These are phyloP conservation scores for Grapholita molesta DNA, from an alignment of 1,140 invertebrate species.

Conservation along the genomic window DNA sequence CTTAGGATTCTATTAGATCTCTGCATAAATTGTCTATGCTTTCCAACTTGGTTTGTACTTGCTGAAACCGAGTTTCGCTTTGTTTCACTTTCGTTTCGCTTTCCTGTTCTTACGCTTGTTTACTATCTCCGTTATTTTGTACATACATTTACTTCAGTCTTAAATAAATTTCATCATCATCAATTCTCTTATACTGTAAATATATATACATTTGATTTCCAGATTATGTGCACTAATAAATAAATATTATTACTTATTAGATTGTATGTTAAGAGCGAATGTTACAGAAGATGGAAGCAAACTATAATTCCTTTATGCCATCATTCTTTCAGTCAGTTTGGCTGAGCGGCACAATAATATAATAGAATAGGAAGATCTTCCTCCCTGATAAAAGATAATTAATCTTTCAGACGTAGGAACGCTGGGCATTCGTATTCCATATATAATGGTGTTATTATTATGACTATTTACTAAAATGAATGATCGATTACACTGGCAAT, in stretches of 20 bases:
- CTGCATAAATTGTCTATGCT: neutral
- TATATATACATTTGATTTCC: neutral
- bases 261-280: neutral
- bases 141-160: neutral
- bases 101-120: neutral
- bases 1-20: neutral
- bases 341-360: constrained; percentile 8
- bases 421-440: neutral
- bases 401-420: constrained; percentile 15
- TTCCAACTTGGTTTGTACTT: neutral
- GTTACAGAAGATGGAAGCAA: neutral
- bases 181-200: neutral
- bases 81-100: constrained; percentile 2
- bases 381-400: constrained; percentile 5
- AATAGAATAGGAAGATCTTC: constrained; percentile 7
- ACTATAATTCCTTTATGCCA: neutral
- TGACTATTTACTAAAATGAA: constrained; percentile 17
- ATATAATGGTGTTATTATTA: constrained; percentile 15
- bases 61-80: neutral
- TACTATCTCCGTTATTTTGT: neutral
- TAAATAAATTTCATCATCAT: neutral
- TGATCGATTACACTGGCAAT: constrained; percentile 11
- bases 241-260: neutral
- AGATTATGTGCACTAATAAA: neutral
- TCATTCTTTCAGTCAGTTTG: constrained; percentile 11